phyloP scores from a whole-genome alignment of 1,140 invertebrate species.

The Globodera rostochiensis region DNA sequence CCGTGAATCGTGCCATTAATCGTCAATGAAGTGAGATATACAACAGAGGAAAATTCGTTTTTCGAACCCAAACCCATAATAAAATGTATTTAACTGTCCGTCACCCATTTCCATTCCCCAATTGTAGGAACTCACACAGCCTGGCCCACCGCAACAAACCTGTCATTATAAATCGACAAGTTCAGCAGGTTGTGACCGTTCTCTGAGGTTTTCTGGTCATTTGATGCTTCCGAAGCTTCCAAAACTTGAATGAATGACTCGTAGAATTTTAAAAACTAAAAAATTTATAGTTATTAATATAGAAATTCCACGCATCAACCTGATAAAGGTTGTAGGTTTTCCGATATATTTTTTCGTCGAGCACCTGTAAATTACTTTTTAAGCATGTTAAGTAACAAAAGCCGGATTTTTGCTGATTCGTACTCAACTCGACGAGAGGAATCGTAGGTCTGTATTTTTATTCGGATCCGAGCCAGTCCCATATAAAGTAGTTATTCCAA shows the following conservation, averaged over 20 bases:
- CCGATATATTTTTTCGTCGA: conserved; percentile 19
- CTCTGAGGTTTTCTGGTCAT: not conserved
- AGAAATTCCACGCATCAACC: not conserved
- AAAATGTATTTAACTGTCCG: not conserved
- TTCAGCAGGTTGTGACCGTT: conserved; percentile 25
- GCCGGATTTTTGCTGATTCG: too few species aligned
- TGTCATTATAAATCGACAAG: conserved; percentile 24
- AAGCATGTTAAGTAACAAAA: too few species aligned
- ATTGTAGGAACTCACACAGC: too few species aligned
- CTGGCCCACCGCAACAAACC: not conserved
- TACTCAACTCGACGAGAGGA: too few species aligned
- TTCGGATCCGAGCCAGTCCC: too few species aligned
- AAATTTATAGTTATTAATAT: not conserved
- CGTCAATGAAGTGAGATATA: too few species aligned
- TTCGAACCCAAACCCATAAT: not conserved
- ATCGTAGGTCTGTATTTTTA: too few species aligned
- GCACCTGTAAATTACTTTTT: conserved; percentile 7
- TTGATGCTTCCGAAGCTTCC: conserved; percentile 26
- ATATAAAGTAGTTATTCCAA: too few species aligned
- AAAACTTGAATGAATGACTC: conserved; percentile 27
- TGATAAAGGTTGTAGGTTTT: conserved; percentile 26
- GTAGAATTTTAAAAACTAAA: conserved; percentile 25
- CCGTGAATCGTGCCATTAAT: too few species aligned
- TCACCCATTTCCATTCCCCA: not conserved
- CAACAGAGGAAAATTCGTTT: too few species aligned